Evolutionary conservation across 2,888 invertebrate genomes (phyloP), one percentile per base, ranked within the genome.

Genomic region (Pheosia tremula): DNA sequence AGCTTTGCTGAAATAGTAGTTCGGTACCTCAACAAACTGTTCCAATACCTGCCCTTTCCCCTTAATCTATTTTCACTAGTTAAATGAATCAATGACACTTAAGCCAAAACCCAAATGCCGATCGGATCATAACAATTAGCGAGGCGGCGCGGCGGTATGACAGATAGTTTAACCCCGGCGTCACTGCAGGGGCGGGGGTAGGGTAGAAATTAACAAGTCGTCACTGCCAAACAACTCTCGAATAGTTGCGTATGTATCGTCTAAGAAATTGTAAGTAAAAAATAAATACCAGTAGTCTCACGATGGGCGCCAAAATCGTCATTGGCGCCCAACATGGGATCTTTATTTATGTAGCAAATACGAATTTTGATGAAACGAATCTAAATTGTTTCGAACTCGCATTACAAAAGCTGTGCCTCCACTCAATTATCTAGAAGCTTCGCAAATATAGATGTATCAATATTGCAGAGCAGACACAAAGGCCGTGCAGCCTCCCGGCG

Each of bases 141-240:
- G 39, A 47, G 55, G 69, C 50, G 66, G 62, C 65, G 69, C 50
- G 66, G 62, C 65, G 71, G 59, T 63, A 74, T 71, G 77, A 74
- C 66, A 71, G 70, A 78, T 72, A 74, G 70, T 58, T 37, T 52
- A 43, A 54, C 49, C 36, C 59, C 24, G 57, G 7, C 53, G 24
- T 58, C 62, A 50, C 54, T 53, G 56, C 57, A 50, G 61, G 59
- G 64, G 60, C 56, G 59, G 57, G 50, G 50, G 55, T 49, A 54
- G 60, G 57, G 59, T 70, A 77, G 75, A 79, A 82, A 82, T 81
- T 81, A 82, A 80, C 80, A 82, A 80, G 75, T 79, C 72, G 63
- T 64, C 68, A 69, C 68, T 66, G 76, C 69, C 77, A 74, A 79
- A 79, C 77, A 73, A 72, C 71, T 62, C 68, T 67, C 74, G 67